phyloP scores from a whole-genome alignment of 1,140 invertebrate species.

The Maconellicoccus hirsutus region DNA sequence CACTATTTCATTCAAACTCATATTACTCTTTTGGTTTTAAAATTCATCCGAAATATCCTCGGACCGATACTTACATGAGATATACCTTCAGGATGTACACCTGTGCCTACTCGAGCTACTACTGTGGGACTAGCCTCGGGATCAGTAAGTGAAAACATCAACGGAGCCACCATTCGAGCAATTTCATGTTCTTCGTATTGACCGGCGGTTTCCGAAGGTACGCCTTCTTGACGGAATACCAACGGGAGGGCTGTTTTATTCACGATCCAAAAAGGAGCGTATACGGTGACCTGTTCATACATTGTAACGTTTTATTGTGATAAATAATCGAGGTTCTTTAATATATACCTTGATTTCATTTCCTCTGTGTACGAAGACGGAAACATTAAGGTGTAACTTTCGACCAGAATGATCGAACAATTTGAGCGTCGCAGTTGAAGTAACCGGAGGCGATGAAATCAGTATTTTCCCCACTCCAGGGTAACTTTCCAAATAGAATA shows the following conservation, averaged over 20 bases:
- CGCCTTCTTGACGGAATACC: slow-evolving; percentile 86
- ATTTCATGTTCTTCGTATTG: slow-evolving; percentile 92
- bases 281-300: slow-evolving; percentile 53
- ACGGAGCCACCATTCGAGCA: slow-evolving; percentile 80
- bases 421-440: slow-evolving; percentile 42
- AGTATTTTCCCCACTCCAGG: slow-evolving; percentile 48
- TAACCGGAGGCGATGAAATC: slow-evolving; percentile 37
- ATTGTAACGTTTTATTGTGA: no score
- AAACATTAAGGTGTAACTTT: slow-evolving; percentile 58
- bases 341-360: slow-evolving; percentile 38
- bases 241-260: slow-evolving; percentile 90
- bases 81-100: slow-evolving; percentile 47
- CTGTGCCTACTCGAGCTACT: slow-evolving; percentile 58
- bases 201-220: slow-evolving; percentile 65
- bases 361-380: slow-evolving; percentile 41
- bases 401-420: slow-evolving; percentile 58
- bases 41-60: background rate
- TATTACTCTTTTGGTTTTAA: background rate
- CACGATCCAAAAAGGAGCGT: slow-evolving; percentile 86
- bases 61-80: slow-evolving; percentile 38
- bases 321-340: no score
- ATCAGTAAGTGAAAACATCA: slow-evolving; percentile 88
- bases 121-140: slow-evolving; percentile 58
- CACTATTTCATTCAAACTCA: slow-evolving; percentile 40
- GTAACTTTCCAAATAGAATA: slow-evolving; percentile 71